Percentiles rank a stretch among this genome's conserved stretches.
Conservation (phyloP, 2,888 invertebrate species). For the Drosophila diplacantha region DNA sequence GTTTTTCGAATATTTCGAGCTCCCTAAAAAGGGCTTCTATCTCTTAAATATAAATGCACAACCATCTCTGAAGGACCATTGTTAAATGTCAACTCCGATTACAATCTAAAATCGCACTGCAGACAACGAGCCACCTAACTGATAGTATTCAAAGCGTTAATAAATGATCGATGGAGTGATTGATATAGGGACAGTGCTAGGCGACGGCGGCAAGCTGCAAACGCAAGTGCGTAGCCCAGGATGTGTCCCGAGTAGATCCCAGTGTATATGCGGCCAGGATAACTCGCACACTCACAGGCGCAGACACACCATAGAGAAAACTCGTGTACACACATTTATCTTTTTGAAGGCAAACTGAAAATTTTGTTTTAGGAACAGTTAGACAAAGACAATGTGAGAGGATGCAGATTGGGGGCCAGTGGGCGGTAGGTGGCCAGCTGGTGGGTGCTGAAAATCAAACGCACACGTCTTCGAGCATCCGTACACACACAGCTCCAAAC, state of each 20-base stretch:
- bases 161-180: constrained; percentile 24
- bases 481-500: constrained; percentile 24
- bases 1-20: too few species aligned
- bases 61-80: background rate
- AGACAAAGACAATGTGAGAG: constrained; percentile 56
- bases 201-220: constrained; percentile 16
- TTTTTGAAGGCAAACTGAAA: constrained; percentile 53
- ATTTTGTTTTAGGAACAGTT: constrained; percentile 55
- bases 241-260: constrained; percentile 17
- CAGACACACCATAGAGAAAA: constrained; percentile 6
- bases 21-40: background rate
- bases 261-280: constrained; percentile 10
- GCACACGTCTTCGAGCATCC: constrained; percentile 36
- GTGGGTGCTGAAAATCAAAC: constrained; percentile 47
- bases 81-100: constrained; percentile 9
- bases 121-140: constrained; percentile 2
- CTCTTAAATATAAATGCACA: background rate
- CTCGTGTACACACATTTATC: constrained; percentile 27
- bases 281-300: constrained; percentile 7
- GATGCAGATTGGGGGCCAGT: constrained; percentile 28
- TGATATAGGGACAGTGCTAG: constrained; percentile 4
- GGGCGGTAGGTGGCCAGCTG: constrained; percentile 21
- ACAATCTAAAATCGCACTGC: constrained; percentile 7
- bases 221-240: constrained; percentile 6
- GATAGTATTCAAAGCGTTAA: constrained; percentile 15